Conservation (phyloP, 2,113 vertebrate species). For the Gymnobelideus leadbeateri region DNA sequence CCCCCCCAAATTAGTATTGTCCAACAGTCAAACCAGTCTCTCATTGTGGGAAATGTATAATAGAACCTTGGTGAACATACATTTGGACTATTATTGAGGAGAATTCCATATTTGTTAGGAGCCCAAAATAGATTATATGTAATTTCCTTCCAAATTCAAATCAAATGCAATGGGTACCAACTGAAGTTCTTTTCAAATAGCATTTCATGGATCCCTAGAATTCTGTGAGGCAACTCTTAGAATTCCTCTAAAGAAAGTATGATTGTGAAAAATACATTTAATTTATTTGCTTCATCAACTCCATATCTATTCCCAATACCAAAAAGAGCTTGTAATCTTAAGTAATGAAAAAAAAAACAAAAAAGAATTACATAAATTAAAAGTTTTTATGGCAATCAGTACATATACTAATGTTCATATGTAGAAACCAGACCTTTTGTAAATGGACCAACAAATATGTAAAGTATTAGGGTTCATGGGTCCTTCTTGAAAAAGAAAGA, state of each 20-base stretch:
- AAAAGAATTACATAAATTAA: background rate
- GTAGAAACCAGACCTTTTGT: background rate
- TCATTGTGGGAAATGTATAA: background rate
- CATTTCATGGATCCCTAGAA: background rate
- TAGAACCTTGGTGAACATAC: background rate
- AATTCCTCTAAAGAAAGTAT: background rate
- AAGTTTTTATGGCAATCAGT: conserved; percentile 7
- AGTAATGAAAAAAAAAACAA: background rate
- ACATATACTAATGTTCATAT: background rate
- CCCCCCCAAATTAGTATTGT: background rate
- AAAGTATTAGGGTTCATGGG: conserved; percentile 27
- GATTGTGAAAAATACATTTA: background rate
- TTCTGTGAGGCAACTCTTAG: background rate
- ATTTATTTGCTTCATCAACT: background rate
- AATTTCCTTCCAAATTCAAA: background rate
- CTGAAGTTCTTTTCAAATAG: background rate
- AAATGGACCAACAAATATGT: conserved; percentile 16
- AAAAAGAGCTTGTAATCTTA: background rate
- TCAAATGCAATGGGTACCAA: background rate
- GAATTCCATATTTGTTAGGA: background rate
- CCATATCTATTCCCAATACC: background rate
- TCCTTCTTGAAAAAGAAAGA: background rate
- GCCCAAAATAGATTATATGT: background rate
- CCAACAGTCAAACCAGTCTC: too few relatives aligned
- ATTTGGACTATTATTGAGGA: background rate